Percentiles rank a stretch among this genome's conserved stretches.
These are phyloP conservation scores for Lepidurus couesii DNA, from an alignment of 1,140 invertebrate species.

Conservation along the genomic window DNA sequence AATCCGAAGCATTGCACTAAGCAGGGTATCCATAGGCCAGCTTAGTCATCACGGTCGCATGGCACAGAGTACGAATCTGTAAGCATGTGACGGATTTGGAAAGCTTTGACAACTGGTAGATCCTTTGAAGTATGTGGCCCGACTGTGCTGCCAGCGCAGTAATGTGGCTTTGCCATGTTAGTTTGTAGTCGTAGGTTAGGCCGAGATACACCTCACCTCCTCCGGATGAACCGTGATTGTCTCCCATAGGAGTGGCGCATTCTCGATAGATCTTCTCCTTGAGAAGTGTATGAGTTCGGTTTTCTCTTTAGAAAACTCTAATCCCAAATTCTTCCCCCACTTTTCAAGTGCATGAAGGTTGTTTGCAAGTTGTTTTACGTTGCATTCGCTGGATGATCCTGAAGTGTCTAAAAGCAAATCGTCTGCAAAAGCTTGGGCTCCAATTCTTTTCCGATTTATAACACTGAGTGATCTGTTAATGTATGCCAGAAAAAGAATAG, in stretches of 20 bases:
- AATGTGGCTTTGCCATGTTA: conserved; percentile 21
- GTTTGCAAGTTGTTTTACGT: neutral
- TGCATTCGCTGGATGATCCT: neutral
- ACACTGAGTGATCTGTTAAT: conserved; percentile 4
- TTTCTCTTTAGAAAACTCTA: conserved; percentile 20
- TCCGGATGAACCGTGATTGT: conserved; percentile 4
- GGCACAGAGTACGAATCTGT: neutral
- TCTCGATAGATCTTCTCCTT: neutral
- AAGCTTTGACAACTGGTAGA: neutral
- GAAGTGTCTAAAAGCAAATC: neutral
- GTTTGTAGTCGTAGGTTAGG: conserved; percentile 22
- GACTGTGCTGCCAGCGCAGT: conserved; percentile 24
- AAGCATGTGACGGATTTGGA: neutral
- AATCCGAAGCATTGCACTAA: neutral
- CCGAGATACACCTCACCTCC: conserved; percentile 23
- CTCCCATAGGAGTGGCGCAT: neutral
- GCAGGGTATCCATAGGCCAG: neutral
- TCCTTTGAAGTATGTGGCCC: neutral
- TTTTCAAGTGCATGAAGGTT: conserved; percentile 14
- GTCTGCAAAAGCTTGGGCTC: conserved; percentile 17
- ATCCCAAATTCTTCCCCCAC: conserved; percentile 12
- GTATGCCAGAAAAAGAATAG: conserved; percentile 12
- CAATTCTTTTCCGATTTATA: conserved; percentile 5
- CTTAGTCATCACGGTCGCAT: neutral
- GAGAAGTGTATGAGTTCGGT: conserved; percentile 25